Conservation (phyloP, 2,113 vertebrate species). For the Malurus alboscapulatus region DNA sequence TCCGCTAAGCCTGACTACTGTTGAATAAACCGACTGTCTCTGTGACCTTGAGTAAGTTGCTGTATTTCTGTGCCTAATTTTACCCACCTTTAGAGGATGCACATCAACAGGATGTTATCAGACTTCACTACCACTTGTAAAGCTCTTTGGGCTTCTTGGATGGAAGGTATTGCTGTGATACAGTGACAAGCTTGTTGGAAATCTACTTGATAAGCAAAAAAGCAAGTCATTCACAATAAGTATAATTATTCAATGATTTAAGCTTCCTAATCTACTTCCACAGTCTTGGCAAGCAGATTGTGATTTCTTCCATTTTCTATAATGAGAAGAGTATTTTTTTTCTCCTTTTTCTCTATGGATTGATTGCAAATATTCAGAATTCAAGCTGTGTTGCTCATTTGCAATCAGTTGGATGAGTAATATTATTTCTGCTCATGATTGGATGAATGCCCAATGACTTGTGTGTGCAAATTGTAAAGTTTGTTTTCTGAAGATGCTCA, state of each 20-base stretch:
- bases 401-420: slow-evolving; percentile 63
- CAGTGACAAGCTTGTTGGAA: slow-evolving; percentile 12
- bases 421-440: slow-evolving; percentile 56
- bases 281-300: slow-evolving; percentile 52
- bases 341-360: slow-evolving; percentile 46
- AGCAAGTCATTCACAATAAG: slow-evolving; percentile 62
- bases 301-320: slow-evolving; percentile 60
- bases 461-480: slow-evolving; percentile 55
- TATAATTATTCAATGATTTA: slow-evolving; percentile 65
- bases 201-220: slow-evolving; percentile 58
- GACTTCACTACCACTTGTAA: slow-evolving; percentile 40
- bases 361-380: slow-evolving; percentile 69
- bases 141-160: slow-evolving; percentile 14
- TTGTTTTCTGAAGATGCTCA: slow-evolving; percentile 47
- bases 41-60: slow-evolving; percentile 28
- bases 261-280: slow-evolving; percentile 61
- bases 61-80: slow-evolving; percentile 24
- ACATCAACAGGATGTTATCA: slow-evolving; percentile 33
- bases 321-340: slow-evolving; percentile 47
- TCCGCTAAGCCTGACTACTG: neutral
- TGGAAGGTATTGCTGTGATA: slow-evolving; percentile 38
- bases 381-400: slow-evolving; percentile 66
- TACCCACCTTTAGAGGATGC: slow-evolving; percentile 41
- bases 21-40: neutral
- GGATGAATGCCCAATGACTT: slow-evolving; percentile 62